These are phyloP conservation scores for Spilosoma lubricipeda DNA, from an alignment of 2,888 invertebrate genomes.

Conservation along the genomic window DNA sequence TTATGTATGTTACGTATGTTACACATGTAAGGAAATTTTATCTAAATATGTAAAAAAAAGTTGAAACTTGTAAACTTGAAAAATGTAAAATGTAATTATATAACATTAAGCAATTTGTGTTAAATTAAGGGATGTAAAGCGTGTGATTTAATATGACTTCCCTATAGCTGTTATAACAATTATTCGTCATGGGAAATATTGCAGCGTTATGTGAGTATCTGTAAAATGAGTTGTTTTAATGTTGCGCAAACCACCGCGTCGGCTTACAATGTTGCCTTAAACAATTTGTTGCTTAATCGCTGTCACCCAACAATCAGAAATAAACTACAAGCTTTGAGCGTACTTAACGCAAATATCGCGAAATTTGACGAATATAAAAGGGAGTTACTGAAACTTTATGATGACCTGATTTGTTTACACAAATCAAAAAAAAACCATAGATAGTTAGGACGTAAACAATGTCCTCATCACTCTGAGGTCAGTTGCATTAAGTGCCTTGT, in stretches of 20 bases:
- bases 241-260: constrained; percentile 29
- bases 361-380: constrained; percentile 16
- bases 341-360: constrained; percentile 17
- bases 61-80: too few species aligned
- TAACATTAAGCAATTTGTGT: not conserved
- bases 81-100: not conserved
- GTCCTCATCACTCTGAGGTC: constrained; percentile 42
- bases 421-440: constrained; percentile 30
- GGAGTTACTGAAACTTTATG: constrained; percentile 19
- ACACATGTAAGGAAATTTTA: not conserved
- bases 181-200: constrained; percentile 24
- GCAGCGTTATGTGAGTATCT: constrained; percentile 16
- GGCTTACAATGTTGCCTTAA: constrained; percentile 33
- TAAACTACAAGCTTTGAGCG: constrained; percentile 23
- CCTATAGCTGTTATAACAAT: constrained; percentile 15
- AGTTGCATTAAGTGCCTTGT: constrained; percentile 41
- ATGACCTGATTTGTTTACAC: constrained; percentile 35
- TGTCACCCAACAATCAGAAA: constrained; percentile 41
- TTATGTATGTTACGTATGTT: too few species aligned
- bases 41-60: too few species aligned
- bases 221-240: constrained; percentile 32
- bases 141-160: not conserved
- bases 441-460: constrained; percentile 31
- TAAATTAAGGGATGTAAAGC: not conserved
- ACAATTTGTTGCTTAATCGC: constrained; percentile 22